Evolutionary conservation across 2,113 vertebrate species (phyloP).

Genomic region (Cebidichthys violaceus): DNA sequence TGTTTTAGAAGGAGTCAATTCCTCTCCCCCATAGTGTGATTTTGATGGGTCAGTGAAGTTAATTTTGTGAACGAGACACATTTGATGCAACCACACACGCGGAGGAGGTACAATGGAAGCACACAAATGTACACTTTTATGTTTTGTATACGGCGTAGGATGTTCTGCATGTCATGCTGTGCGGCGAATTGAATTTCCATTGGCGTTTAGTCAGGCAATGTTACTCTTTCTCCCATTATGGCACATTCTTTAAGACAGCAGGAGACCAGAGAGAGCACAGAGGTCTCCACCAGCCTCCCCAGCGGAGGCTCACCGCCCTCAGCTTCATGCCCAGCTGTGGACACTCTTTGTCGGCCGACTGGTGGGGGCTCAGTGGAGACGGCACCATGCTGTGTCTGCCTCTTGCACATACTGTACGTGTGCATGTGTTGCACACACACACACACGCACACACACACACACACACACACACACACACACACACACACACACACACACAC

Average conservation of each 20-base stretch:
- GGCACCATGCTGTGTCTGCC: constrained; percentile 18
- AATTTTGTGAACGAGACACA: constrained; percentile 17
- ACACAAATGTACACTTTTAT: constrained; percentile 17
- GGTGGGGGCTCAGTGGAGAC: constrained; percentile 17
- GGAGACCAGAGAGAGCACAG: constrained; percentile 44
- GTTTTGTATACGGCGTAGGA: constrained; percentile 45
- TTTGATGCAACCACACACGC: constrained; percentile 6
- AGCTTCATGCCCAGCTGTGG: constrained; percentile 36
- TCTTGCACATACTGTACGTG: constrained; percentile 16
- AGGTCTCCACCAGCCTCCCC: constrained; percentile 39
- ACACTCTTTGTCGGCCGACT: constrained; percentile 37
- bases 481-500: too few relatives aligned
- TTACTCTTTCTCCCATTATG: constrained; percentile 59
- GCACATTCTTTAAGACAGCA: constrained; percentile 51
- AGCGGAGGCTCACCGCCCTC: constrained; percentile 27
- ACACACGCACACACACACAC: not conserved
- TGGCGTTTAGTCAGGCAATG: constrained; percentile 56
- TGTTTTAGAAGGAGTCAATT: constrained; percentile 56
- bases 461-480: not conserved
- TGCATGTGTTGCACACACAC: not conserved
- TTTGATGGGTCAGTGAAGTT: constrained; percentile 48
- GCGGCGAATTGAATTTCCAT: constrained; percentile 62
- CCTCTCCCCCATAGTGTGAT: constrained; percentile 6
- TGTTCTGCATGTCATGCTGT: constrained; percentile 48
- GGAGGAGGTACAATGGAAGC: not conserved